Evolutionary conservation across 92 coral and sea anemone genomes (phyloP).

Genomic region (Umimayanthus kanabou): DNA sequence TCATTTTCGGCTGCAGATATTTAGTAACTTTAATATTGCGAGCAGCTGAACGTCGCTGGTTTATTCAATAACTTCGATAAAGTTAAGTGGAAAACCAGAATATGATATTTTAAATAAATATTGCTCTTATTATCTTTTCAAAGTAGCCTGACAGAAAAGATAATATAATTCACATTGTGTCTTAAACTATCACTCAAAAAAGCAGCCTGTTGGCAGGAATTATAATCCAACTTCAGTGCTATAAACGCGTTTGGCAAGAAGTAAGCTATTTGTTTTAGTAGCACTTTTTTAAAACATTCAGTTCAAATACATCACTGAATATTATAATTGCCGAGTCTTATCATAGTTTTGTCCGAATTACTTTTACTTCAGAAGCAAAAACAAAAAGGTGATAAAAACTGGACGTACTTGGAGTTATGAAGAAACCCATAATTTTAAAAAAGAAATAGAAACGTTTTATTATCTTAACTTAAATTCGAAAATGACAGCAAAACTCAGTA

Average conservation of each 20-base stretch:
- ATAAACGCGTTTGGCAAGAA: background rate
- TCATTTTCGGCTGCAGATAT: background rate
- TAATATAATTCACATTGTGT: background rate
- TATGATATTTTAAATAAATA: slow-evolving; percentile 8
- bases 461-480: background rate
- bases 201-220: background rate
- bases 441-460: too few relatives aligned
- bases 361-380: too few relatives aligned
- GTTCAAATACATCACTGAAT: background rate
- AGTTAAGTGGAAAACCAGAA: slow-evolving; percentile 5
- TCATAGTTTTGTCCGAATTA: background rate
- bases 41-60: background rate
- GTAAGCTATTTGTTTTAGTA: too few relatives aligned
- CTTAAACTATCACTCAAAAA: background rate
- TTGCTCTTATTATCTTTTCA: background rate
- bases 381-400: too few relatives aligned
- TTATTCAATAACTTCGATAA: background rate
- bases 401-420: background rate
- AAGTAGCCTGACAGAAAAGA: background rate
- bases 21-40: background rate
- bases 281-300: background rate
- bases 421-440: too few relatives aligned
- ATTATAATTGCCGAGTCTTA: background rate
- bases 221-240: background rate
- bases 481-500: background rate